Base-by-base conservation (phyloP, 2,113 vertebrate species). In the Perca schrenkii region DNA sequence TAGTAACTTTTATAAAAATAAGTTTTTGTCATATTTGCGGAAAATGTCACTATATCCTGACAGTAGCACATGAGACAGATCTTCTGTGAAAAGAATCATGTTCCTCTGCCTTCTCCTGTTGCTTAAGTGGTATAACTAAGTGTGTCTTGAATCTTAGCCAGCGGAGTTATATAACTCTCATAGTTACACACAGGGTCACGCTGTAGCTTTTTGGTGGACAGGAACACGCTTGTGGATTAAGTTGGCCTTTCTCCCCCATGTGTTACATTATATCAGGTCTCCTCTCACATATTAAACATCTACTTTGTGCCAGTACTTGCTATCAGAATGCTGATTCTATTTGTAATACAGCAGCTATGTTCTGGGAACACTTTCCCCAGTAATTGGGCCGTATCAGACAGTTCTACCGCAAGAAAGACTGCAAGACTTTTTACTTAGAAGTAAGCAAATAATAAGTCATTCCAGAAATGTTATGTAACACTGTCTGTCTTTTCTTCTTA, bases 161-260 rank as follows among this genome's bases (percentile, higher is more conserved):
- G 53, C 4, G 25, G 60, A 64, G 73, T 91, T 90, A 81, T 60
- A 67, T 82, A 90, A 91, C 79, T 25, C 69, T 60, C 77, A 77
- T 6, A 87, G 57, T 65, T 71, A 68, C 66, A 62, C 57, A 70
- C 77, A n/a, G 54, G 61, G 84, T 89, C 88, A 86, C 2, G 12
- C 74, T 70, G 85, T 8, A 64, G 85, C 79, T 65, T n/a, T 60
- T 77, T 93, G 91, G 90, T 46, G 64, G 91, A 91, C 91, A 87
- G 87, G 76, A 82, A 84, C 89, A 90, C 46, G 17, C 63, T 73
- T 49, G 6, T 25, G 58, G 67, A 57, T 58, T 22, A 36, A 53
- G 64, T 36, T 75, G 46, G 83, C 64, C 58, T 77, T 70, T 86
- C 85, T 88, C 87, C 64, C 63, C 58, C 77, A 65, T 62, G 88